These are phyloP conservation scores for Archilochus colubris DNA, from an alignment of 2,113 vertebrate species.

Conservation along the genomic window DNA sequence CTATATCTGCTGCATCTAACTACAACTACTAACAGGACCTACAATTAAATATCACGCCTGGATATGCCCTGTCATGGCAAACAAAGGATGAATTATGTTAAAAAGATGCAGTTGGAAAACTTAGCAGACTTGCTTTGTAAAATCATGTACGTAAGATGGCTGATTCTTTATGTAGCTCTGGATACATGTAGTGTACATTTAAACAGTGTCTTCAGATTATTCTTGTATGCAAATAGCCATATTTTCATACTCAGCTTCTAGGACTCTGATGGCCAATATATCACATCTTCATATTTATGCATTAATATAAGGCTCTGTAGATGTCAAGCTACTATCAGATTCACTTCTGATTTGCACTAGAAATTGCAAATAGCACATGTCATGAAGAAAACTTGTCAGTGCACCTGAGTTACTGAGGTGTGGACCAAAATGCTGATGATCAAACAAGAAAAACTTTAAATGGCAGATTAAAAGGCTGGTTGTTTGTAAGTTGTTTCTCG, in stretches of 20 bases:
- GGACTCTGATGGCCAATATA: background rate
- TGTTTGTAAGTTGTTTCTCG: background rate
- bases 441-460: background rate
- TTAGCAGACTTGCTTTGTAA: background rate
- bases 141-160: background rate
- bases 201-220: background rate
- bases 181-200: background rate
- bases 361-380: background rate
- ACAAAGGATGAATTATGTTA: background rate
- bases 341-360: background rate
- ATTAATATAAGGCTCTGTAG: background rate
- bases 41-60: background rate
- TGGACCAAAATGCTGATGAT: background rate
- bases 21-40: background rate
- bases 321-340: background rate
- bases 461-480: background rate
- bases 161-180: background rate
- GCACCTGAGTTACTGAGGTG: background rate
- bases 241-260: background rate
- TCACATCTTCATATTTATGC: background rate
- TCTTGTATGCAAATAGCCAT: background rate
- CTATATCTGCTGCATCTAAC: background rate
- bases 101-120: background rate
- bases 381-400: background rate
- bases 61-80: background rate